phyloP scores from a whole-genome alignment of 2,888 invertebrate species.

The Himalopsyche kuldschensis region DNA sequence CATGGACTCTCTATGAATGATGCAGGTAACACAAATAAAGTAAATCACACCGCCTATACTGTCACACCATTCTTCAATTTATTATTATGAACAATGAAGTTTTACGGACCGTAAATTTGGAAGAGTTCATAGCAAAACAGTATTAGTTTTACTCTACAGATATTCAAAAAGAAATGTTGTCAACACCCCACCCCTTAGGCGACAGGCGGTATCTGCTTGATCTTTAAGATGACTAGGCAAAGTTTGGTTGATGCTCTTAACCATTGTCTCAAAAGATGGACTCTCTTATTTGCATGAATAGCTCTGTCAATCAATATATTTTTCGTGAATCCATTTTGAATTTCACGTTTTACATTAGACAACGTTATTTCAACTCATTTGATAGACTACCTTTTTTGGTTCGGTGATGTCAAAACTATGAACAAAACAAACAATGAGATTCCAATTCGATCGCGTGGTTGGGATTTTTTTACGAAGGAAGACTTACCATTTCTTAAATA shows the following conservation, averaged over 20 bases:
- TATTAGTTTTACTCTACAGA: too few species aligned
- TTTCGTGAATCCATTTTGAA: not conserved
- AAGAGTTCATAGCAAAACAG: too few species aligned
- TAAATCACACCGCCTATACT: too few species aligned
- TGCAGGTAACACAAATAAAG: too few species aligned
- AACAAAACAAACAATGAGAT: not conserved
- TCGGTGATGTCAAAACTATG: not conserved
- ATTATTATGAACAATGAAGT: too few species aligned
- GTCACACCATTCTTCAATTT: too few species aligned
- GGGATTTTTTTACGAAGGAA: too few species aligned
- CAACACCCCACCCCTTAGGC: not conserved
- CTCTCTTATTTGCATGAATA: not conserved
- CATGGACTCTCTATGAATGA: too few species aligned
- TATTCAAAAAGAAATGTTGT: not conserved
- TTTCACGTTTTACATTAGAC: not conserved
- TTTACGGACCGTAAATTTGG: too few species aligned
- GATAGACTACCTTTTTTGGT: not conserved
- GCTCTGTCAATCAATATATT: not conserved
- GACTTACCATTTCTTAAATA: too few species aligned
- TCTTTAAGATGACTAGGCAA: not conserved
- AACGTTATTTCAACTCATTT: not conserved
- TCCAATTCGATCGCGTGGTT: too few species aligned
- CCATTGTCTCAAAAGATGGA: not conserved
- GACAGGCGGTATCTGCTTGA: not conserved
- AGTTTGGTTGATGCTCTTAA: not conserved